A percentile compares a stretch with the other conserved stretches of the same genome.
Conservation (phyloP, 2,797 vertebrate species). For the Toxotes lorentzi region DNA sequence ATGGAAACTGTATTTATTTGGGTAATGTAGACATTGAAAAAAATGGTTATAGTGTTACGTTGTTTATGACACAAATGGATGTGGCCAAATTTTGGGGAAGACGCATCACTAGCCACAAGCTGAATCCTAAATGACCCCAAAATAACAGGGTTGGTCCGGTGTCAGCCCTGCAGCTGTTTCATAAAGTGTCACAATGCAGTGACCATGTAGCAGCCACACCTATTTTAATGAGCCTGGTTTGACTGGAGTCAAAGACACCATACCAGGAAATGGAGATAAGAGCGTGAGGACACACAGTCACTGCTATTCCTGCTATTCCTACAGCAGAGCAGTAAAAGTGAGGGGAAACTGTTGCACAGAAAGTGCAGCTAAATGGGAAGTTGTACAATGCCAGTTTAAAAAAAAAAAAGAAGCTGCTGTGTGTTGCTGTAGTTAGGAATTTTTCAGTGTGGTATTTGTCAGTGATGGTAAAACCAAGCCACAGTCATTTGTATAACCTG, state of each 20-base stretch:
- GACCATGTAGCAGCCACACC: conserved; percentile 56
- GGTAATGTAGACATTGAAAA: not conserved
- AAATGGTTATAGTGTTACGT: not conserved
- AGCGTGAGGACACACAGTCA: conserved; percentile 33
- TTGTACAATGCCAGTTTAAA: not conserved
- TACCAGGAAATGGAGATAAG: conserved; percentile 79
- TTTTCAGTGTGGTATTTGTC: not conserved
- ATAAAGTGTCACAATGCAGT: conserved; percentile 3
- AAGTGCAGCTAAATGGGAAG: conserved; percentile 33
- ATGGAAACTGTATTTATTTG: not conserved
- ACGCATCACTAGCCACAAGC: not conserved
- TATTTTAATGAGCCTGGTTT: conserved; percentile 63
- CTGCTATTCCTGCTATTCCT: conserved; percentile 33
- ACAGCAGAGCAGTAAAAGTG: conserved; percentile 10
- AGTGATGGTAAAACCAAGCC: not conserved
- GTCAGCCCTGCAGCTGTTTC: not conserved
- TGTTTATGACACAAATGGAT: not conserved
- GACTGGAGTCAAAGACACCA: conserved; percentile 38
- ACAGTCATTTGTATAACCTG: not conserved
- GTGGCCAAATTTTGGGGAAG: not conserved
- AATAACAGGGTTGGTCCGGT: not conserved
- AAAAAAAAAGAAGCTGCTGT: not conserved
- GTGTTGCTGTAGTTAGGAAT: not conserved
- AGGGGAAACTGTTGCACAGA: conserved; percentile 9
- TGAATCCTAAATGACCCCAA: not conserved